Base-by-base conservation (phyloP, 2,113 vertebrate genomes). In the Rhabdomys dilectus region DNA sequence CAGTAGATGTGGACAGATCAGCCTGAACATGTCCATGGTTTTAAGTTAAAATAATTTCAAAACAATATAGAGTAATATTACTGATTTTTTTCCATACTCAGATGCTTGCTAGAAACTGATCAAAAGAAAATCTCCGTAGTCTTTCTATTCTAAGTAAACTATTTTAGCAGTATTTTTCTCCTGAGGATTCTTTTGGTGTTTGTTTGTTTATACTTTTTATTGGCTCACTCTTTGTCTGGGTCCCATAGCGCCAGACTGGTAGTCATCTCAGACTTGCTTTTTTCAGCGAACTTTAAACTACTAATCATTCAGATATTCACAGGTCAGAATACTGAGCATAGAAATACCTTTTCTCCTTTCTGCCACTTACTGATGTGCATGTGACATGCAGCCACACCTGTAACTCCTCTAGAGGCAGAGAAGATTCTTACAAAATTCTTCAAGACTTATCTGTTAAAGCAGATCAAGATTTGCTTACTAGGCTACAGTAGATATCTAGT, bases 1-100 rank as follows among this genome's bases (percentile, higher is more conserved):
- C 56, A 64, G 2, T 70, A 51, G 26, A 56, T 16, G 36, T 36
- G 53, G 34, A 76, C 9, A 90, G 72, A 4, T 17, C 68, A 80
- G 42, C 42, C 51, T 84, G n/a, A 82, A 66, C 11, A 19, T 62
- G 92, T 93, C 85, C 51, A 51, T 88, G 53, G 26, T 78, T 96
- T 87, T 60, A 11, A 84, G 81, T 94, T 53, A 84, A 94, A 94
- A 90, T 88, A 12, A 94, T 82, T 97, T 89, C 51, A 96, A 51
- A 88, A 84, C 12, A 73, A 48, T 36, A 53, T 58, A 78, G 21
- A 94, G 77, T 26, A 56, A 24, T 73, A 51, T 78, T 62, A 13
- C 26, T 95, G 42, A 89, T 45, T 34, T 39, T 89, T 53, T 92
- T 21, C 66, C 68, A 24, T 96, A 17, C 48, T 77, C 84, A 93